Conservation (phyloP, 2,888 invertebrate species). For the Seladonia tumulorum region DNA sequence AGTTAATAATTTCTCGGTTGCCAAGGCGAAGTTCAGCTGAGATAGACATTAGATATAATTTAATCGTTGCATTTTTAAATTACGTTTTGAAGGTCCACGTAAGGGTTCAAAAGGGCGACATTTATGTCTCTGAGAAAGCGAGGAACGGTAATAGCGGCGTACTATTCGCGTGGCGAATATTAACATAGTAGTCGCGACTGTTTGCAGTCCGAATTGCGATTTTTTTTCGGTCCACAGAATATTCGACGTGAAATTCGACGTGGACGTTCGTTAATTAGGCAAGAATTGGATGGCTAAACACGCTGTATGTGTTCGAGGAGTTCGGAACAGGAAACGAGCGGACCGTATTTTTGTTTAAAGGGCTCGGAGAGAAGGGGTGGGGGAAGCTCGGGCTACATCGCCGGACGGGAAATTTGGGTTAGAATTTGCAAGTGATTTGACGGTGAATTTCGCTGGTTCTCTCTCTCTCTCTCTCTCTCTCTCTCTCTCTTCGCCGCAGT, state of each 20-base stretch:
- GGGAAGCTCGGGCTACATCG: background rate
- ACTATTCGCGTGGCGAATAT: background rate
- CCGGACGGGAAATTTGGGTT: conserved; percentile 31
- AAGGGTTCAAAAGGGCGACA: background rate
- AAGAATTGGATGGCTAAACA: conserved; percentile 42
- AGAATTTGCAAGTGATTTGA: conserved; percentile 49
- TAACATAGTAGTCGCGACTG: background rate
- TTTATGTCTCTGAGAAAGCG: background rate
- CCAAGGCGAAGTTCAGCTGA: too few relatives aligned
- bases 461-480: too few relatives aligned
- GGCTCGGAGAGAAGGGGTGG: background rate
- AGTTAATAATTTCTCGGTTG: too few relatives aligned
- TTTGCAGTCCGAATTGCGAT: background rate
- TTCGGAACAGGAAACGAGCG: conserved; percentile 10
- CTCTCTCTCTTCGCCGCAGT: conserved; percentile 23
- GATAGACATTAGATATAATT: background rate
- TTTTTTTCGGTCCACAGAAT: background rate
- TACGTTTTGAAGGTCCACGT: background rate
- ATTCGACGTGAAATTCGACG: conserved; percentile 18
- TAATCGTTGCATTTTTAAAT: background rate
- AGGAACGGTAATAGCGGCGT: too few relatives aligned
- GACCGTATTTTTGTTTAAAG: conserved; percentile 49
- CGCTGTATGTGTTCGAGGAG: conserved; percentile 25
- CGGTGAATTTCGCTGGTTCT: conserved; percentile 10
- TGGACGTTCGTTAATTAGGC: conserved; percentile 21